Evolutionary conservation across 2,797 vertebrate genomes (phyloP), one percentile per base, ranked within the genome.

Genomic region (Arnoldichthys spilopterus): DNA sequence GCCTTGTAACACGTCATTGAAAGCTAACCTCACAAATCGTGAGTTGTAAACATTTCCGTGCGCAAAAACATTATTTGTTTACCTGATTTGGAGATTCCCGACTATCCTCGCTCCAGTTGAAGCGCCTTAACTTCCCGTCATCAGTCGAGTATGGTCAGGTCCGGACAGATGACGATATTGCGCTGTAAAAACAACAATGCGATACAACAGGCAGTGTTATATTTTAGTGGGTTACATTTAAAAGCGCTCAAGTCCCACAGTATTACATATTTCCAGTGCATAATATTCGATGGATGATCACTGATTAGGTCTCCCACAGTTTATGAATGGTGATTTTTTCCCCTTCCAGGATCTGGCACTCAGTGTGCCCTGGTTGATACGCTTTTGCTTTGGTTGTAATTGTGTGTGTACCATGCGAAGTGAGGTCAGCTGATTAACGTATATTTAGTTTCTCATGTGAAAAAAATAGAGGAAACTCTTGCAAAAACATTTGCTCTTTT

Each of bases 81-180:
- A 95, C 94, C 94, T 95, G 93, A 86, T 91, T 89, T 69, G 88
- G 89, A 92, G 91, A 93, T 93, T 94, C 93, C 93, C 92, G 93
- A 94, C 92, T 93, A 91, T 93, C 92, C 93, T 91, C 92, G 91
- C 92, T 94, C 90, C 92, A 91, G 90, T 89, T 90, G 89, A 92
- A 93, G 92, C 91, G 87, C 91, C 89, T 83, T 81, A 45, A 90
- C 90, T 92, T 93, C 92, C 93, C 88, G 92, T 94, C 94, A 94
- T 91, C 70, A 90, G 89, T 89, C 84, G 77, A 16, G 28, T 74
- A 70, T 72, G 24, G 61, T 0, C 81, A 83, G 84, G 84, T 83
- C 84, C 56, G 26, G 79, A n/a, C 69, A 85, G 84, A 54, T 73
- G 37, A 73, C 72, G 16, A 18, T 4, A 3, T 2, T 8, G 32